These are phyloP conservation scores for Chaetops frenatus DNA, from an alignment of 2,113 vertebrate species.

Conservation along the genomic window DNA sequence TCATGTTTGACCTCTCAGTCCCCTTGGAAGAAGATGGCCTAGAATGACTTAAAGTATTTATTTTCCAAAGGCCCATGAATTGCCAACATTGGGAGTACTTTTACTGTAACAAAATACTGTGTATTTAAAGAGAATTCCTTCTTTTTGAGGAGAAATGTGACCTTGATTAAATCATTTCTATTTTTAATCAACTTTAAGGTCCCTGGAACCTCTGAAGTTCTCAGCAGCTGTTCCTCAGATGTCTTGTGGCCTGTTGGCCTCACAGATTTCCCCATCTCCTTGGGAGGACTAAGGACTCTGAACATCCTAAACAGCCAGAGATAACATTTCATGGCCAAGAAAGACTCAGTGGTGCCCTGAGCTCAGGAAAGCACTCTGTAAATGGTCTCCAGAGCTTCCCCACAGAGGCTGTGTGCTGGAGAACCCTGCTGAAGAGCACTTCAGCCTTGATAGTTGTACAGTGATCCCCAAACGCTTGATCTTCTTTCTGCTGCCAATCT, in stretches of 20 bases:
- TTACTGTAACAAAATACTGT: background rate
- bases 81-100: background rate
- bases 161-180: conserved; percentile 46
- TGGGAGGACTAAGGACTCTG: background rate
- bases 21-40: background rate
- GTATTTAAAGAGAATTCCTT: conserved; percentile 16
- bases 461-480: background rate
- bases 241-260: conserved; percentile 8
- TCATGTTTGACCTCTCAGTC: background rate
- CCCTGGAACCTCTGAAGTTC: conserved; percentile 10
- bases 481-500: background rate
- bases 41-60: background rate
- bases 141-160: conserved; percentile 30
- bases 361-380: background rate
- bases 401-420: background rate
- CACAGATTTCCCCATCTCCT: conserved; percentile 10
- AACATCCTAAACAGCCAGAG: background rate
- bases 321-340: background rate
- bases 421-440: background rate
- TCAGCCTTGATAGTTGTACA: background rate
- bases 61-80: background rate
- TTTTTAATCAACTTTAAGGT: conserved; percentile 52
- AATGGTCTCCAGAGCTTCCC: background rate
- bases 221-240: conserved; percentile 60
- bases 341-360: background rate